Evolutionary conservation across 2,113 vertebrate genomes (phyloP), one percentile per base, ranked within the genome.

Genomic region (Lycaon pictus): DNA sequence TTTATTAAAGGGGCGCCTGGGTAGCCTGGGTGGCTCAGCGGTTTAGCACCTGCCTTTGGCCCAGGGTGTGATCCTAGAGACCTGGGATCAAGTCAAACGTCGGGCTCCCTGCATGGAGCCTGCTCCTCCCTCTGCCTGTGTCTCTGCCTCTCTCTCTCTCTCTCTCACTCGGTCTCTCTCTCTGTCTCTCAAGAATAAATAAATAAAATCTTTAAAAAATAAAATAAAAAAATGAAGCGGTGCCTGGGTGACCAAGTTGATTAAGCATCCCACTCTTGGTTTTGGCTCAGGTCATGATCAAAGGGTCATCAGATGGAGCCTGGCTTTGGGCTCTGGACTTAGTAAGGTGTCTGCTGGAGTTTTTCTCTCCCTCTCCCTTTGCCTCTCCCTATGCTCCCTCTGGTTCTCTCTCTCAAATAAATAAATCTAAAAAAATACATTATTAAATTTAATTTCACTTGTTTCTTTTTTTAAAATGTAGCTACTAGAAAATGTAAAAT

Each of bases 371-470:
- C 65, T n/a, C 17, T 35, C 32, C 13, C n/a, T 69, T 17, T 69
- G 32, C 16, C 67, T 17, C 17, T 69, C 32, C 32, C 62, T 63
- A 25, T 69, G 67, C 25, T 69, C 32, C 17, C 67, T 69, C 17
- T 69, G 15, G 3, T 16, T n/a, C 67, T n/a, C 56, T 58, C 67
- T 35, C 67, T 35, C 67, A 35, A 69, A 19, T 69, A 32, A 32
- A 27, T 32, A 35, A 69, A 69, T 69, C 67, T 97, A 85, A 88
- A 55, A 76, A n/a, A 90, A 69, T 79, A 72, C 11, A n/a, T 87
- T 62, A 29, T 69, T 20, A 69, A 69, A 69, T 82, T 90, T 81
- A 63, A 86, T 89, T 81, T 97, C 60, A 63, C 11, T 10, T 76
- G 3, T 92, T 88, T 90, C 5, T 92, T 96, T 87, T 84, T 37